These are phyloP conservation scores for Typhlichthys eigenmanni DNA, from an alignment of 2,797 vertebrate genomes.

Conservation along the genomic window DNA sequence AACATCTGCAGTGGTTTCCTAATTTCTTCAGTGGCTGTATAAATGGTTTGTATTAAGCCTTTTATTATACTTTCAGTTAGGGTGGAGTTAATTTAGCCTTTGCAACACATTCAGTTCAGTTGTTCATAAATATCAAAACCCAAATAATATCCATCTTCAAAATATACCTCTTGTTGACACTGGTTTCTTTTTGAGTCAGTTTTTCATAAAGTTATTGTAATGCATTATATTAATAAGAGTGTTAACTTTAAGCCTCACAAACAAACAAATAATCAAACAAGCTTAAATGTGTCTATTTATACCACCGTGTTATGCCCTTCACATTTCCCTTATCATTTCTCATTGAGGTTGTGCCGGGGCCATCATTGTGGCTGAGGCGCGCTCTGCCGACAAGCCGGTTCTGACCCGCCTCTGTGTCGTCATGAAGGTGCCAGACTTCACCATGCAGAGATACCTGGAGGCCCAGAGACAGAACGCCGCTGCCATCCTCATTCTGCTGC, in stretches of 20 bases:
- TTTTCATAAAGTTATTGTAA: background rate
- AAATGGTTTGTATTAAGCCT: too few relatives aligned
- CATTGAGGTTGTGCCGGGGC: slow-evolving; percentile 78
- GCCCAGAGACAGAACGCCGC: slow-evolving; percentile 78
- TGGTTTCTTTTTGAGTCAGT: background rate
- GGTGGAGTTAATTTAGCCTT: too few relatives aligned
- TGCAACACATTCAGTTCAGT: too few relatives aligned
- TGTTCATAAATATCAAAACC: too few relatives aligned
- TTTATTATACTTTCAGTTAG: too few relatives aligned
- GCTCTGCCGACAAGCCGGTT: slow-evolving; percentile 68
- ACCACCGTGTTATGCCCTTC: background rate
- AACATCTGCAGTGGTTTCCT: too few relatives aligned
- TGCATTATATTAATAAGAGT: background rate
- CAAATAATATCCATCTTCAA: too few relatives aligned
- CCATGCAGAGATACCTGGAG: slow-evolving; percentile 61
- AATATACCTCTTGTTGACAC: too few relatives aligned
- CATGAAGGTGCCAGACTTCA: slow-evolving; percentile 80
- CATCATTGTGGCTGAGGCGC: slow-evolving; percentile 77
- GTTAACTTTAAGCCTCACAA: too few relatives aligned
- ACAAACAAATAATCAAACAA: too few relatives aligned
- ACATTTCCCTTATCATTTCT: slow-evolving; percentile 3
- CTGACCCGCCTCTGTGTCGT: slow-evolving; percentile 79
- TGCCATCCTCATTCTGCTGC: slow-evolving; percentile 78
- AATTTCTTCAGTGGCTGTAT: too few relatives aligned
- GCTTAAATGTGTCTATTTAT: too few relatives aligned